A percentile compares a stretch with the other conserved stretches of the same genome.
phyloP scores from a whole-genome alignment of 2,888 invertebrate genomes.

The Stenurella melanura region DNA sequence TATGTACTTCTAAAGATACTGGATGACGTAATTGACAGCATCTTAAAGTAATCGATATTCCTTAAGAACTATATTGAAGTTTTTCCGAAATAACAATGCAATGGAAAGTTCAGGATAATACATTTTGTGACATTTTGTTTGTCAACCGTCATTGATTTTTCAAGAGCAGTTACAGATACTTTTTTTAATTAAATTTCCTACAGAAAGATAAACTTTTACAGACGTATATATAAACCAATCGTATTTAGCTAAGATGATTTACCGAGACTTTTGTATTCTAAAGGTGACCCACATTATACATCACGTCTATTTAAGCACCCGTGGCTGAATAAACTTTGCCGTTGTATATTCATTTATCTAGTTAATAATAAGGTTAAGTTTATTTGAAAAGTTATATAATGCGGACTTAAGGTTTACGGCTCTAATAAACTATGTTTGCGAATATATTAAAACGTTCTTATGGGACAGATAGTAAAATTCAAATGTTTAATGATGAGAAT shows the following conservation, averaged over 20 bases:
- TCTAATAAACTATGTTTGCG: neutral
- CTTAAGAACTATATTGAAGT: too few relatives aligned
- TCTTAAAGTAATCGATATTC: too few relatives aligned
- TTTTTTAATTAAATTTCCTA: too few relatives aligned
- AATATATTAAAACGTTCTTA: neutral
- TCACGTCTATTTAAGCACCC: neutral
- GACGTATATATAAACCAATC: neutral
- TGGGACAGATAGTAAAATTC: neutral
- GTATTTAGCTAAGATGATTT: neutral
- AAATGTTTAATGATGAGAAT: neutral
- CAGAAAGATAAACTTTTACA: too few relatives aligned
- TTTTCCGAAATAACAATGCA: too few relatives aligned
- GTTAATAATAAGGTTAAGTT: conserved; percentile 43
- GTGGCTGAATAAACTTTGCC: conserved; percentile 37
- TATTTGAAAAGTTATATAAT: conserved; percentile 50
- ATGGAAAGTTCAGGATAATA: too few relatives aligned
- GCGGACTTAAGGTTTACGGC: conserved; percentile 30
- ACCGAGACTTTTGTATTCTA: neutral
- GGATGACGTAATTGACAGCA: too few relatives aligned
- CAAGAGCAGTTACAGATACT: too few relatives aligned
- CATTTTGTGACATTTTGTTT: too few relatives aligned
- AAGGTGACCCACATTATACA: neutral
- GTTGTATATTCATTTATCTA: conserved; percentile 37
- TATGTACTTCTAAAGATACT: too few relatives aligned
- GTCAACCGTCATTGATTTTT: too few relatives aligned